Evolutionary conservation across 2,113 vertebrate species (phyloP), one percentile per base, ranked within the genome.

Genomic region (Struthidea cinerea): DNA sequence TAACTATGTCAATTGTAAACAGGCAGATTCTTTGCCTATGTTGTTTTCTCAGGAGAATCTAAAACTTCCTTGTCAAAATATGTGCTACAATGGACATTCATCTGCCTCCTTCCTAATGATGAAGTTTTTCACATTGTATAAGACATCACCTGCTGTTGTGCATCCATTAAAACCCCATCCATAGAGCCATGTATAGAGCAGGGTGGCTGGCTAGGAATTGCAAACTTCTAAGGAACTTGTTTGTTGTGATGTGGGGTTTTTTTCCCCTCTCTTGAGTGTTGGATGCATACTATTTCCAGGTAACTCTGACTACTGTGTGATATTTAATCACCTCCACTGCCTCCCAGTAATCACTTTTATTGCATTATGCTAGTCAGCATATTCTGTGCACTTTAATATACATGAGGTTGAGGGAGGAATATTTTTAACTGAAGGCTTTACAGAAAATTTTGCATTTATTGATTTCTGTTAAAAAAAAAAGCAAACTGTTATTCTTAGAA

Each of bases 331-430:
- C 94, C 90, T 95, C 71, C 23, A 75, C 93, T 88, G 64, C 96
- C 83, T 95, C 87, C 82, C 68, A 82, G 96, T 96, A 97, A 97
- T 97, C 97, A 97, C 94, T 96, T 95, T 79, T 93, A 96, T 94
- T 92, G 84, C 96, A 82, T 95, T 97, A 97, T 97, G 97, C 94
- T 88, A 97, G 97, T 98, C 97, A 97, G 97, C 97, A 96, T 93
- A 97, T 96, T 97, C 96, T 57, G 76, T 91, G 81, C 79, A 87
- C 93, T 97, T 98, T 97, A 97, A 98, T 98, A 97, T 97, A 98
- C 97, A 98, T 98, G 97, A 97, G 95, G 79, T 87, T 95, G 96
- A 97, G 87, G 93, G 95, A 96, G 78, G 97, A 97, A 94, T 96
- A 96, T 94, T 97, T 98, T 94, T 98, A 90, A 97, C 73, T 94